These are phyloP conservation scores for Parambassis ranga DNA, from an alignment of 2,797 vertebrate genomes.

Conservation along the genomic window DNA sequence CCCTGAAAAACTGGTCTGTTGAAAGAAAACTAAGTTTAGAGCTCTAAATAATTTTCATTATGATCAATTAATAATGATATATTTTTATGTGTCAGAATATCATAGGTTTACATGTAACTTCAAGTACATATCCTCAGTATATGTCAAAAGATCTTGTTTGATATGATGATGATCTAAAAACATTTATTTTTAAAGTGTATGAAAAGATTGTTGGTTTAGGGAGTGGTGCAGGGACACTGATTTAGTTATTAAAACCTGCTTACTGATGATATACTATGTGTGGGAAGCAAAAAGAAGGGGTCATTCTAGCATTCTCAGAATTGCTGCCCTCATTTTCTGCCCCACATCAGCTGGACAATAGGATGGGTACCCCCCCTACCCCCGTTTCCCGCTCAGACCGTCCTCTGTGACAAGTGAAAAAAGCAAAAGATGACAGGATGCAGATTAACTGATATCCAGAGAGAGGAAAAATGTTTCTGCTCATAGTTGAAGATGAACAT, in stretches of 20 bases:
- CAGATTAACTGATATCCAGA: not conserved
- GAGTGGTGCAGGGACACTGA: not conserved
- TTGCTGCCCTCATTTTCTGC: constrained; percentile 79
- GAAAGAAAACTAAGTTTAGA: too few species aligned
- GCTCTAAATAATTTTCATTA: too few species aligned
- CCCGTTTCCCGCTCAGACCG: constrained; percentile 1
- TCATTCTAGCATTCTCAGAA: constrained; percentile 63
- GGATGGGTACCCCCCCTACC: constrained; percentile 52
- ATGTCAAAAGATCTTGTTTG: not conserved
- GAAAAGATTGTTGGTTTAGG: constrained; percentile 1
- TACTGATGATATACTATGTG: not conserved
- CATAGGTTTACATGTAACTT: too few species aligned
- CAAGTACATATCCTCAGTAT: too few species aligned
- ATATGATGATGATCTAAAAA: too few species aligned
- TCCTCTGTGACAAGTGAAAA: constrained; percentile 14
- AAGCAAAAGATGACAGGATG: not conserved
- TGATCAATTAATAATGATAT: too few species aligned
- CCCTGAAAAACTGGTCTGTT: not conserved
- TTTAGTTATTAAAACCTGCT: not conserved
- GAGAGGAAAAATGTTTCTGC: not conserved
- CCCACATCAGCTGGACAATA: constrained; percentile 80
- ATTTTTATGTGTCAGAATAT: too few species aligned
- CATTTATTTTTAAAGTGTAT: constrained; percentile 6
- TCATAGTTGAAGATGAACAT: not conserved
- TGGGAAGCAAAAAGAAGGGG: not conserved